Base-by-base conservation (phyloP, 2,888 invertebrate genomes). In the Pollenia labialis region DNA sequence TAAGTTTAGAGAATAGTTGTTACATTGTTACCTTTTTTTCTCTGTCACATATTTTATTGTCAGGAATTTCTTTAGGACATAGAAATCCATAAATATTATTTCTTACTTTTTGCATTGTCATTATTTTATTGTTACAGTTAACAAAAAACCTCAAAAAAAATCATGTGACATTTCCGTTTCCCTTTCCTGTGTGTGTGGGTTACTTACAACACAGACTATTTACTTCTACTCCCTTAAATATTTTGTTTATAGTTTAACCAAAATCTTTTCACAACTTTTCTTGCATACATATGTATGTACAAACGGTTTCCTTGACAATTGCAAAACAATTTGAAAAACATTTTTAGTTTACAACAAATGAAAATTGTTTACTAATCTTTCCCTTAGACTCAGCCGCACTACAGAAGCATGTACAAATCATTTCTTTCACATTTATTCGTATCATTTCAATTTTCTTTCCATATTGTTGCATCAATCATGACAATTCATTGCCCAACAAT, bases 81-180 rank as follows among this genome's bases (percentile, higher is more conserved):
- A 76, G 23, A 58, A 50, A 56, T 56, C 44, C 1, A 48, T 52
- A 71, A 64, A 72, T 40, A 54, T 56, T 64, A 54, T 62, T 52
- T 75, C 66, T 10, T 76, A 50, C 1, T 54, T 66, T 69, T 60
- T 79, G 66, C 82, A 71, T 80, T 85, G 81, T 85, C 83, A 81
- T 88, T 56, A 58, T 77, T 77, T 50, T 52, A 66, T 84, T 83
- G 83, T 84, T 50, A 66, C 48, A 71, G 64, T 68, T 58, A 60
- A 75, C 18, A 66, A 48, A 66, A 48, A 56, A 42, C 11, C 32
- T 40, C n/a, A 56, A 66, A 48, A 60, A 54, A 88, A 89, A 89
- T 90, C 89, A 90, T 91, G 90, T 90, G 89, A 90, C 91, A 91
- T 90, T 90, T 91, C 92, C 92, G 91, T 89, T 92, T 91, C 90